Conservation (phyloP, 2,113 vertebrate species). For the Porphyrio hochstetteri region DNA sequence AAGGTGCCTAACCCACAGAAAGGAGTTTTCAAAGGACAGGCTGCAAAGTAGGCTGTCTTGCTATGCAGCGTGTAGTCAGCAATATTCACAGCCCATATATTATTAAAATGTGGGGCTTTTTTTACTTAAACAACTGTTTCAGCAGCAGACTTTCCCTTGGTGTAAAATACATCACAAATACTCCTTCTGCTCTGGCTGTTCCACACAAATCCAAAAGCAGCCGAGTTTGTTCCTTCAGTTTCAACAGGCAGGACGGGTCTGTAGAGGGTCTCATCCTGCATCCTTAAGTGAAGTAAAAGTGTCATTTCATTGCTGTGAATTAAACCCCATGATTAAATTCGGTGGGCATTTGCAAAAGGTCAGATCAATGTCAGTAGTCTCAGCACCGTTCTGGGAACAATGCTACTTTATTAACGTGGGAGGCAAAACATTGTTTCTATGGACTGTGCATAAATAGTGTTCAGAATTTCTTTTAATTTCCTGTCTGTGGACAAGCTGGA, state of each 20-base stretch:
- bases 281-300: not conserved
- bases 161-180: not conserved
- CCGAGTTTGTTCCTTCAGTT: not conserved
- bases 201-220: not conserved
- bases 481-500: slow-evolving; percentile 24
- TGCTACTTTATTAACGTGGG: not conserved
- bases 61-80: not conserved
- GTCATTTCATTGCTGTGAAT: not conserved
- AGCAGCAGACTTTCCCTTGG: not conserved
- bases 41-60: not conserved
- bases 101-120: not conserved
- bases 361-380: not conserved
- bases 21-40: not conserved
- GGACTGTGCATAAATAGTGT: not conserved
- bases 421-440: slow-evolving; percentile 28
- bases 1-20: not conserved
- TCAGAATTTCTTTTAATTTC: slow-evolving; percentile 47
- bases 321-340: slow-evolving; percentile 14
- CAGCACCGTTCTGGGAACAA: not conserved
- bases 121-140: not conserved
- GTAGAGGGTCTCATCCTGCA: not conserved
- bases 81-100: not conserved
- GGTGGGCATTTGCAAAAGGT: not conserved
- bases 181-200: not conserved
- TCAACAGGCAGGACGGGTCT: not conserved